Conservation (phyloP, 2,888 invertebrate species). For the Physocephala rufipes region DNA sequence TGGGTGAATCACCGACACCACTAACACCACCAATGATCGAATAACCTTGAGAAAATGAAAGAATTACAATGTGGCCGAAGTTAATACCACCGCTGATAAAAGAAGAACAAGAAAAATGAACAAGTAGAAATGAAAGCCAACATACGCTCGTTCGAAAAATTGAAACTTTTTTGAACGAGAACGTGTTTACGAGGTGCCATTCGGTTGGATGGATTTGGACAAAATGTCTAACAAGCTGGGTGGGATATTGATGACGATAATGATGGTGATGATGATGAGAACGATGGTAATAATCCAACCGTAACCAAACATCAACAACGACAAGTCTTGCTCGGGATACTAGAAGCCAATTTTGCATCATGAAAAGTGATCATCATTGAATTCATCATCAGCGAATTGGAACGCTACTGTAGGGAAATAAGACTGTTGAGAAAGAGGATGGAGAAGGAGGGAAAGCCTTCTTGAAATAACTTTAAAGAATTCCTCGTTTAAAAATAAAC, state of each 20-base stretch:
- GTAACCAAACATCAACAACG: not conserved
- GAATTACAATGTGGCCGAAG: slow-evolving; percentile 20
- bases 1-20: too few species aligned
- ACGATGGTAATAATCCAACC: not conserved
- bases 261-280: not conserved
- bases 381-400: too few species aligned
- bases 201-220: not conserved
- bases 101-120: slow-evolving; percentile 17
- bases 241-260: not conserved
- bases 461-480: not conserved
- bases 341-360: too few species aligned
- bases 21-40: not conserved
- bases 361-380: too few species aligned
- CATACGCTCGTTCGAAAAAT: slow-evolving; percentile 25
- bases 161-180: slow-evolving; percentile 26
- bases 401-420: not conserved
- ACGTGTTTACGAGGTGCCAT: not conserved
- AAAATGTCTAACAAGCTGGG: not conserved
- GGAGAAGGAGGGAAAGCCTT: not conserved
- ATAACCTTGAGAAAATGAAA: not conserved
- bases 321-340: not conserved
- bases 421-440: not conserved
- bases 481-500: slow-evolving; percentile 10
- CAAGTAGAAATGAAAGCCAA: too few species aligned
- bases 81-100: slow-evolving; percentile 33